Evolutionary conservation across 2,797 vertebrate genomes (phyloP).

Genomic region (Coregonus sp.): DNA sequence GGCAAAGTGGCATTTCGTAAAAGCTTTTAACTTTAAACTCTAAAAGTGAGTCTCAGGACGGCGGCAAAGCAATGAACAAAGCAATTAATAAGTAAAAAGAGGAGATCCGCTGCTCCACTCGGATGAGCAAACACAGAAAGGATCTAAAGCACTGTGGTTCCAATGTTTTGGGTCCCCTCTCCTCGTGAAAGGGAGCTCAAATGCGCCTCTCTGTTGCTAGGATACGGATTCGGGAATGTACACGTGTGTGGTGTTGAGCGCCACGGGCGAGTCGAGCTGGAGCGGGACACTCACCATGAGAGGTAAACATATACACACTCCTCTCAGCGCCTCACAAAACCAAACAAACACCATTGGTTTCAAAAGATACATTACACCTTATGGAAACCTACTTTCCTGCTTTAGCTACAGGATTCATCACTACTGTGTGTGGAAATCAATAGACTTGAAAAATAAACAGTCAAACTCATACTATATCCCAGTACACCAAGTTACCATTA

Average conservation of each 20-base stretch:
- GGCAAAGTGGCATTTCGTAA: constrained; percentile 11
- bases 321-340: not conserved
- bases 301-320: constrained; percentile 67
- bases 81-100: not conserved
- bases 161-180: not conserved
- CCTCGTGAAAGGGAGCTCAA: not conserved
- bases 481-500: not conserved
- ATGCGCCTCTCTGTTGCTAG: constrained; percentile 61
- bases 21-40: not conserved
- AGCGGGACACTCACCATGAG: constrained; percentile 83
- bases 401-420: not conserved
- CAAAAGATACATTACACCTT: not conserved
- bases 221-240: constrained; percentile 87
- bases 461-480: not conserved
- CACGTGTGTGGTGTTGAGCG: constrained; percentile 84
- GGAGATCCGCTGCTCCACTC: not conserved
- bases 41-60: not conserved
- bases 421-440: not conserved
- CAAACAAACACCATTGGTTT: not conserved
- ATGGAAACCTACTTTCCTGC: not conserved
- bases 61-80: not conserved
- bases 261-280: constrained; percentile 85
- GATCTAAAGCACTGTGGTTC: not conserved
- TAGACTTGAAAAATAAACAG: not conserved
- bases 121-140: not conserved